Percentiles rank a stretch among this genome's conserved stretches.
Conservation (phyloP, 2,797 vertebrate genomes). For the Ibycter americanus region DNA sequence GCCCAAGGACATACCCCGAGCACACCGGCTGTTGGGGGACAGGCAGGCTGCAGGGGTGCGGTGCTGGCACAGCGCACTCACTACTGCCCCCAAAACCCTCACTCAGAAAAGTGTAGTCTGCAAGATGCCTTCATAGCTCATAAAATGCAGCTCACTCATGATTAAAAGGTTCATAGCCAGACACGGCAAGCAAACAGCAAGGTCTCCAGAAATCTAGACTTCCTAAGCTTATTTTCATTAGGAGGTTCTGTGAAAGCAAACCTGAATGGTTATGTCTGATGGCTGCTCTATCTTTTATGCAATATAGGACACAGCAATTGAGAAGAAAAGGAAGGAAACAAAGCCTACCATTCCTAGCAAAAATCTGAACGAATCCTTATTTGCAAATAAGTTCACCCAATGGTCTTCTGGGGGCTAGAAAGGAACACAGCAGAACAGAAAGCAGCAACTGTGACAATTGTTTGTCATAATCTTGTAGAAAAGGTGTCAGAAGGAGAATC, state of each 20-base stretch:
- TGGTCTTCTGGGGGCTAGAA: not conserved
- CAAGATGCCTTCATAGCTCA: not conserved
- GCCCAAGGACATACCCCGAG: rapidly evolving
- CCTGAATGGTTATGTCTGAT: not conserved
- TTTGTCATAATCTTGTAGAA: not conserved
- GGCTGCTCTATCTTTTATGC: not conserved
- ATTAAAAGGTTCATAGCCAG: not conserved
- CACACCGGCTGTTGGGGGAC: rapidly evolving
- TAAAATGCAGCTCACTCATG: not conserved
- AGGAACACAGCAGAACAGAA: not conserved
- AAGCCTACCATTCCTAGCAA: not conserved
- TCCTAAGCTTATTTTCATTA: not conserved
- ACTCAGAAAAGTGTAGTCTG: not conserved
- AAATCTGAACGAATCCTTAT: not conserved
- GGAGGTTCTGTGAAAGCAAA: not conserved
- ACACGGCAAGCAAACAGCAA: not conserved
- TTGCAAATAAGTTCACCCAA: not conserved
- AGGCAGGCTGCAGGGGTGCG: not conserved
- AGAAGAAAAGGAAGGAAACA: not conserved
- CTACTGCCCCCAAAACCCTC: not conserved
- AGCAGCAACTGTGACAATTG: not conserved
- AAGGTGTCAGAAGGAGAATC: not conserved
- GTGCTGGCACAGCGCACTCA: not conserved
- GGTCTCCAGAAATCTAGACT: not conserved
- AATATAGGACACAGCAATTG: not conserved